Conservation (phyloP, 2,113 vertebrate genomes). For the Coregonus clupeaformis region DNA sequence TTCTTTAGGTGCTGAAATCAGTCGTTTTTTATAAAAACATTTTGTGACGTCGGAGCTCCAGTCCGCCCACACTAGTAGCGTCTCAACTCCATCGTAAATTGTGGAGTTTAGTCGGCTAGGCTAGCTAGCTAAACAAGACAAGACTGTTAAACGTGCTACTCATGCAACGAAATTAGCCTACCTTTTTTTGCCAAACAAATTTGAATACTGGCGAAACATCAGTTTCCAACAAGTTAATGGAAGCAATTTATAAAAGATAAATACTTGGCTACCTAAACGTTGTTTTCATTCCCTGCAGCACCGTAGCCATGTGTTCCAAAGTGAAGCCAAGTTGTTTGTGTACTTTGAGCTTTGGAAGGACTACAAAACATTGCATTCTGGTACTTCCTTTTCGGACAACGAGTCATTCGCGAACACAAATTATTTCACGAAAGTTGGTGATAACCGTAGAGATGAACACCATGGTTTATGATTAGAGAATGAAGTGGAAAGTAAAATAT, state of each 20-base stretch:
- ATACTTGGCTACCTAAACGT: background rate
- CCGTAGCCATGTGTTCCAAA: background rate
- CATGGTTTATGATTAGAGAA: too few relatives aligned
- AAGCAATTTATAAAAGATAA: background rate
- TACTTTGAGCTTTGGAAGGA: conserved; percentile 1
- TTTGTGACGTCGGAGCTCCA: too few relatives aligned
- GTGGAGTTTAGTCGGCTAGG: background rate
- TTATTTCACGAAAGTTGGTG: too few relatives aligned
- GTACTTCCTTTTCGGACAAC: too few relatives aligned
- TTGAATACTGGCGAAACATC: background rate
- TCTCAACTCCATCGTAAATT: too few relatives aligned
- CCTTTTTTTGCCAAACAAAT: background rate
- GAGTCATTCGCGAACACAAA: too few relatives aligned
- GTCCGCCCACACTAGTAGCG: too few relatives aligned
- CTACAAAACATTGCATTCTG: background rate
- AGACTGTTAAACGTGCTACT: background rate
- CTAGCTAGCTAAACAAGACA: background rate
- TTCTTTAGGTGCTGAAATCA: too few relatives aligned
- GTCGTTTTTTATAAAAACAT: too few relatives aligned
- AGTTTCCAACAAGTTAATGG: background rate
- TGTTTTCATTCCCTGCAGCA: background rate
- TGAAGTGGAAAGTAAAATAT: too few relatives aligned
- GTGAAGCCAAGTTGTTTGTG: conserved; percentile 1
- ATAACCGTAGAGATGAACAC: too few relatives aligned
- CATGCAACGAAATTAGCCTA: background rate